A percentile compares a stretch with the other conserved stretches of the same genome.
Evolutionary conservation across 2,797 vertebrate species (phyloP).

Genomic region (Syngnathus acus): DNA sequence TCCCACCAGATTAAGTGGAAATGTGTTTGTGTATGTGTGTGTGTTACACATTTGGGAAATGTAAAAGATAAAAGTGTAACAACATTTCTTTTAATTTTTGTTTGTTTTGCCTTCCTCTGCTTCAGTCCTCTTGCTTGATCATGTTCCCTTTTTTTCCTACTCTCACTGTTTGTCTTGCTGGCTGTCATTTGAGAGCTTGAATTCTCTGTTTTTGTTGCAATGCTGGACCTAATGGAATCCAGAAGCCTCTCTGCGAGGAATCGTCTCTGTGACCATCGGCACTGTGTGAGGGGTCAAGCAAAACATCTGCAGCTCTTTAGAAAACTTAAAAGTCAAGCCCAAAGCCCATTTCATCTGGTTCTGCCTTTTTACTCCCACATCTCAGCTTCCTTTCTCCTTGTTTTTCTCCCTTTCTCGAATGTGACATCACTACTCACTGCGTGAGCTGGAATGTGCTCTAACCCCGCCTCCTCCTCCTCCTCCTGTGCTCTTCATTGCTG

Average conservation of each 20-base stretch:
- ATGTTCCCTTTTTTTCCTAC: background rate
- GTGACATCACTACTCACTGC: constrained; percentile 64
- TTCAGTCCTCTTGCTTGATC: background rate
- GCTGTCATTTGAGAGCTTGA: background rate
- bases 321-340: constrained; percentile 3
- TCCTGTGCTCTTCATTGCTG: constrained; percentile 51
- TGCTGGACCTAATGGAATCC: constrained; percentile 1
- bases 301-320: constrained; percentile 8
- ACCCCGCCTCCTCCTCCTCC: constrained; percentile 44
- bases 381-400: constrained; percentile 22
- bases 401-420: constrained; percentile 35
- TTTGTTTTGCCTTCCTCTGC: background rate
- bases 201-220: constrained; percentile 4
- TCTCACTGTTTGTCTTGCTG: background rate
- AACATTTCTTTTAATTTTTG: background rate
- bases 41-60: constrained; percentile 25
- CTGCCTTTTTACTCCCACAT: constrained; percentile 12
- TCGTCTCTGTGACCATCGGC: background rate
- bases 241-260: background rate
- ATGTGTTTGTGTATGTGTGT: background rate
- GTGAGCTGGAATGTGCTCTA: constrained; percentile 60
- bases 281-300: background rate
- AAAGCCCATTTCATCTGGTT: constrained; percentile 6
- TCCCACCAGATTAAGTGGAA: background rate
- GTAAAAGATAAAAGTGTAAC: background rate